A percentile compares a stretch with the other conserved stretches of the same genome.
Conservation (phyloP, 1,140 invertebrate species). For the Eubasilissa regina region DNA sequence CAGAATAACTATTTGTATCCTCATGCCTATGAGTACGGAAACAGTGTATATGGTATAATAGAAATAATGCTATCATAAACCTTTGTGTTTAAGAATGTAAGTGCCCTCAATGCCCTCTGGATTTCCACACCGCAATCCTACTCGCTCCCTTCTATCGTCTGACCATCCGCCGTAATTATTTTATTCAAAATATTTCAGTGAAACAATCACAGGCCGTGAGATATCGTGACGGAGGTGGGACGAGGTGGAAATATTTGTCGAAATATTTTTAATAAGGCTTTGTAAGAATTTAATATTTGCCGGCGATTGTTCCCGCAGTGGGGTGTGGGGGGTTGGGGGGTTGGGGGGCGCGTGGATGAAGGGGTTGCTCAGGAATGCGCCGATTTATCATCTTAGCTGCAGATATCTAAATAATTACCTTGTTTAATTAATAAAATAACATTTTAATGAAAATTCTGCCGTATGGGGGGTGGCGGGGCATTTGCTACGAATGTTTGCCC, state of each 20-base stretch:
- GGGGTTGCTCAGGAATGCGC: constrained; percentile 50
- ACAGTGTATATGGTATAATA: too few relatives aligned
- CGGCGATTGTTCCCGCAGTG: constrained; percentile 24
- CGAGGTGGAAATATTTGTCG: constrained; percentile 50
- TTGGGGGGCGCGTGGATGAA: constrained; percentile 15
- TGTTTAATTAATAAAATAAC: constrained; percentile 58
- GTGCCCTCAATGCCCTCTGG: too few relatives aligned
- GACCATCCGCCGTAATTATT: not conserved
- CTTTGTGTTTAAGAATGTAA: too few relatives aligned
- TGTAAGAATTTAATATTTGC: constrained; percentile 54
- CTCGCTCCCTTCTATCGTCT: not conserved
- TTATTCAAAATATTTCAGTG: not conserved
- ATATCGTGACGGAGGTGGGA: constrained; percentile 23
- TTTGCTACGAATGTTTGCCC: too few relatives aligned
- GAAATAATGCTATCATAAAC: too few relatives aligned
- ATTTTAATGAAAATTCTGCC: constrained; percentile 59
- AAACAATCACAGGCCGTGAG: constrained; percentile 17
- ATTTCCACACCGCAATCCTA: not conserved
- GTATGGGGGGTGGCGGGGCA: constrained; percentile 2
- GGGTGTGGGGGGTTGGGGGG: not conserved
- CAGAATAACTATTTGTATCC: too few relatives aligned
- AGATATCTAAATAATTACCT: constrained; percentile 59
- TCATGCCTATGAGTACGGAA: too few relatives aligned
- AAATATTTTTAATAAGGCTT: constrained; percentile 59
- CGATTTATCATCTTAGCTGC: constrained; percentile 57